Base-by-base conservation (phyloP, 2,113 vertebrate genomes). In the Solenodon paradoxus region DNA sequence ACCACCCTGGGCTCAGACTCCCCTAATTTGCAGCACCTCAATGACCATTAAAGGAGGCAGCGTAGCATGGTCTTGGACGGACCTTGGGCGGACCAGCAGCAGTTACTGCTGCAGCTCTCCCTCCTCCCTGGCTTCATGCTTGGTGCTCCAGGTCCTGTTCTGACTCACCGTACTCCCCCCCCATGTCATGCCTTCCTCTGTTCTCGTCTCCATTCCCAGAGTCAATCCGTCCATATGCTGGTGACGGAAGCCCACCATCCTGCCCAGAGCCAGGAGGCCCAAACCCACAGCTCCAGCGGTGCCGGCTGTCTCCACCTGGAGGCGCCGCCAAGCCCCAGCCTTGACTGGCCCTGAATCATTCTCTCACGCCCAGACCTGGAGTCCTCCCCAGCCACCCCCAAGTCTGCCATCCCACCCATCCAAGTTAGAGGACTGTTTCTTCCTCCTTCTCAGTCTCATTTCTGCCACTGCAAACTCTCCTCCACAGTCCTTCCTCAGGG, bases 111-210 rank as follows among this genome's bases (percentile, higher is more conserved):
- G 38, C 51, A 4, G 15, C 45, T 17, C 59, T 16, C 10, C 19
- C 20, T 55, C 19, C 53, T 30, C 51, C 22, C 49, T 15, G 1
- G 15, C 11, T 66, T 61, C 7, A 2, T 1, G 7, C 26, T 38
- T 13, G 35, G 38, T 2, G 61, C 49, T 68, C 15, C 66, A 0
- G 0, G 26, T 4, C 64, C 32, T 35, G 30, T 32, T 3, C 51
- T 19, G 9, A 20, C 20, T 11, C 30, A 22, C 2, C 0, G 0
- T 45, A 22, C 40, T 40, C 66, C 45, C 45, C 40, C 64, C 38
- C 40, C 32, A 38, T 3, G 1, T 57, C 7, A 5, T 1, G 7
- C 45, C 49, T 9, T 19, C 30, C 8, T 0, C 1, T 24, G 28
- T 20, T 45, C 51, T 38, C 61, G n/a, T n/a, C 20, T 28, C 55